These are phyloP conservation scores for Alitta virens DNA, from an alignment of 2,888 invertebrate species.

Conservation along the genomic window DNA sequence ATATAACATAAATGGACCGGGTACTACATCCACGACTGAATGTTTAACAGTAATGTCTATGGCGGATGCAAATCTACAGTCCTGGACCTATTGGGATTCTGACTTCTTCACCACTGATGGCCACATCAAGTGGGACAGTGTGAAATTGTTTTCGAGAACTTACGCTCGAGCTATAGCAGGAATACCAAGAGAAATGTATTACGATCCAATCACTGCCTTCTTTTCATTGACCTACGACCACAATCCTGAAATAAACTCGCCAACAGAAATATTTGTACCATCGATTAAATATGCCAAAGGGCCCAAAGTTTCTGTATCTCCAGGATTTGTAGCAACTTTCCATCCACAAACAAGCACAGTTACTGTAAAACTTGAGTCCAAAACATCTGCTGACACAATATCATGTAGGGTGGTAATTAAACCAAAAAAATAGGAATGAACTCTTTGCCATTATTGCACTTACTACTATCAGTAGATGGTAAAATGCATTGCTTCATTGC, in stretches of 20 bases:
- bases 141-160: constrained; percentile 26
- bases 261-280: constrained; percentile 38
- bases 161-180: constrained; percentile 38
- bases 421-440: no score
- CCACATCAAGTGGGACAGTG: constrained; percentile 14
- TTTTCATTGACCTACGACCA: constrained; percentile 20
- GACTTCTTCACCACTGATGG: constrained; percentile 32
- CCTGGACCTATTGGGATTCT: constrained; percentile 46
- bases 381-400: no score
- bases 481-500: no score
- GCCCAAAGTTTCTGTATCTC: not conserved
- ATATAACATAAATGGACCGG: constrained; percentile 32
- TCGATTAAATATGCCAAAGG: constrained; percentile 31
- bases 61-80: constrained; percentile 36
- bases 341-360: no score
- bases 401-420: no score
- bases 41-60: constrained; percentile 33
- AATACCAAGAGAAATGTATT: constrained; percentile 27
- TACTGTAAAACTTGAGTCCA: no score
- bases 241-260: constrained; percentile 21
- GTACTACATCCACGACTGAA: constrained; percentile 30
- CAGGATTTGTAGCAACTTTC: no score
- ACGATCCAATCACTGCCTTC: constrained; percentile 21
- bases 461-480: no score
- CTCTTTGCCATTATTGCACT: no score